Conservation (phyloP, 2,113 vertebrate genomes). For the Archilochus colubris region DNA sequence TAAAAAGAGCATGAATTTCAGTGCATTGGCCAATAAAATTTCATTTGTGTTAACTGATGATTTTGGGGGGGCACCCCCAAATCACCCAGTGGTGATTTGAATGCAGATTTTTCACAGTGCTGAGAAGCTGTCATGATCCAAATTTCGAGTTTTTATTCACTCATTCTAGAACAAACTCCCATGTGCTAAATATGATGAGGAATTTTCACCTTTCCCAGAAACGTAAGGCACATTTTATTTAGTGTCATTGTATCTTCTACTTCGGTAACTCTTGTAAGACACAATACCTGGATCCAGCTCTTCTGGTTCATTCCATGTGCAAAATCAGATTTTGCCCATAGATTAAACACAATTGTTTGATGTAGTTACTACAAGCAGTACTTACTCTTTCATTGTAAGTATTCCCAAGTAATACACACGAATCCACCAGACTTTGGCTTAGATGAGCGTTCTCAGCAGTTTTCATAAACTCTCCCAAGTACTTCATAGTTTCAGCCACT, state of each 20-base stretch:
- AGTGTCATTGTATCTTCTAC: neutral
- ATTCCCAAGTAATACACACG: slow-evolving; percentile 75
- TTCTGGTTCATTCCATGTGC: neutral
- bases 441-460: slow-evolving; percentile 65
- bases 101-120: neutral
- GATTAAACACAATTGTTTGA: neutral
- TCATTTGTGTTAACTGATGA: neutral
- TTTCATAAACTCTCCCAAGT: slow-evolving; percentile 71
- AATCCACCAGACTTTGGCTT: slow-evolving; percentile 70
- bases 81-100: neutral
- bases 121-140: neutral
- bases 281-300: neutral
- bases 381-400: slow-evolving; percentile 79
- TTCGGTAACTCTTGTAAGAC: neutral
- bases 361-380: neutral
- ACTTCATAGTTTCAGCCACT: slow-evolving; percentile 57
- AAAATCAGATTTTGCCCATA: neutral
- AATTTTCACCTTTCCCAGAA: neutral
- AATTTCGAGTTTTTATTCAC: neutral
- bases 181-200: neutral
- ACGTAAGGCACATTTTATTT: neutral
- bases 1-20: neutral
- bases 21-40: neutral
- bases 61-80: neutral
- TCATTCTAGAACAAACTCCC: neutral